Conservation (phyloP, 2,888 invertebrate species). For the Coelopa pilipes region DNA sequence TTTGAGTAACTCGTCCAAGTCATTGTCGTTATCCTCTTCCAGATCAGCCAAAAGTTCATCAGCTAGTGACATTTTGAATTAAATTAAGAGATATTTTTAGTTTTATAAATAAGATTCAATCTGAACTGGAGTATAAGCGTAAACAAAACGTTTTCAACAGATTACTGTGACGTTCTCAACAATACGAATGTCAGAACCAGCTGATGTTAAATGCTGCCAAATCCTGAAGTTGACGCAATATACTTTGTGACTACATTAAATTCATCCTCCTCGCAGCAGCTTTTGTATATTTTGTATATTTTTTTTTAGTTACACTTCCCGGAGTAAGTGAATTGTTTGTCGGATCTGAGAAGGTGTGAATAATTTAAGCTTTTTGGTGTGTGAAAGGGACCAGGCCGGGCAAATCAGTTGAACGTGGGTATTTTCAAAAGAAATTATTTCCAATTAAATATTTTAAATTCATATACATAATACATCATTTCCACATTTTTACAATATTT, state of each 20-base stretch:
- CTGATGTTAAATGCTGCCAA: not conserved
- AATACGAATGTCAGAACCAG: not conserved
- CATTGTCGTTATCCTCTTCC: constrained; percentile 89
- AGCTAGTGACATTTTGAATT: constrained; percentile 95
- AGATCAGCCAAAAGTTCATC: constrained; percentile 98
- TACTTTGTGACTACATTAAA: not conserved
- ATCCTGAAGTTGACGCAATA: no score
- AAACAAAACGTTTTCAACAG: not conserved
- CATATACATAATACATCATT: no score
- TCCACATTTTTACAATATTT: no score
- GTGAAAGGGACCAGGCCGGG: no score
- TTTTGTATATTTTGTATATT: not conserved
- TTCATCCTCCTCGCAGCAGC: not conserved
- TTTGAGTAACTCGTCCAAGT: constrained; percentile 68
- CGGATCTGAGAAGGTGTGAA: no score
- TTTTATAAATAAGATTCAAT: not conserved
- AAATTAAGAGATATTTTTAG: no score
- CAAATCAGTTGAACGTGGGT: no score
- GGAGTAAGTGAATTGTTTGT: no score
- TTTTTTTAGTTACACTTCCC: no score
- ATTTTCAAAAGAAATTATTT: no score
- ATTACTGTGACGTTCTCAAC: not conserved
- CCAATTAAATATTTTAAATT: no score
- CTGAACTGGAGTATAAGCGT: not conserved
- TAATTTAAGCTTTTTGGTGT: no score